phyloP scores from a whole-genome alignment of 2,113 vertebrate genomes.

The Tylochromis polylepis region DNA sequence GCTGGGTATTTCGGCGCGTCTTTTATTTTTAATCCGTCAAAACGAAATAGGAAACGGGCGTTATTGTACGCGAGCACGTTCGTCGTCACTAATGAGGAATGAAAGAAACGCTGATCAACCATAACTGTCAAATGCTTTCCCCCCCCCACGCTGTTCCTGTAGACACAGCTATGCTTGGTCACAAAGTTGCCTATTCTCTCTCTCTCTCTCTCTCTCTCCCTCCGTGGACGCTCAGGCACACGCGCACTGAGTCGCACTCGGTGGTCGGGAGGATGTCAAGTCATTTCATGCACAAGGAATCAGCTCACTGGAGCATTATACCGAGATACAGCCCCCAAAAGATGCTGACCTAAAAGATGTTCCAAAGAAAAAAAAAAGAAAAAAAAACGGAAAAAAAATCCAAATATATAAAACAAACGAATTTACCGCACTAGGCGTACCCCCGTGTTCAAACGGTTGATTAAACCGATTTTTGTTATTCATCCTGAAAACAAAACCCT shows the following conservation, averaged over 20 bases:
- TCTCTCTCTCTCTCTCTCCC: not conserved
- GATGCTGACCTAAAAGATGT: constrained; percentile 46
- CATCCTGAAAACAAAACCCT: constrained; percentile 14
- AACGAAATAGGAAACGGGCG: not conserved
- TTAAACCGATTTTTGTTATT: constrained; percentile 27
- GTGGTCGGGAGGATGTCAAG: constrained; percentile 58
- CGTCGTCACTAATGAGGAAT: constrained; percentile 26
- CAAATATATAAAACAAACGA: constrained; percentile 9
- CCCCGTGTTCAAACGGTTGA: not conserved
- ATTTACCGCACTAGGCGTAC: not conserved
- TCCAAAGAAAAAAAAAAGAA: not conserved
- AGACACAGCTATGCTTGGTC: constrained; percentile 55
- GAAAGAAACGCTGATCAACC: constrained; percentile 63
- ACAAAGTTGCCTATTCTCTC: constrained; percentile 64
- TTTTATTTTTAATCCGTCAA: constrained; percentile 45
- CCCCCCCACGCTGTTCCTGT: constrained; percentile 36
- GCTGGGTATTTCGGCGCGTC: not conserved
- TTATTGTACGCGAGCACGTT: not conserved
- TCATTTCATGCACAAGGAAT: constrained; percentile 65
- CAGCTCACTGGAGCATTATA: constrained; percentile 49
- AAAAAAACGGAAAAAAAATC: not conserved
- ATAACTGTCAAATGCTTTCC: constrained; percentile 58
- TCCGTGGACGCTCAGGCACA: not conserved
- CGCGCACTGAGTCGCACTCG: not conserved
- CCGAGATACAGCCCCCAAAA: constrained; percentile 31